Percentiles rank a stretch among this genome's conserved stretches.
Evolutionary conservation across 2,888 invertebrate genomes (phyloP).

Genomic region (Eupithecia subfuscata): DNA sequence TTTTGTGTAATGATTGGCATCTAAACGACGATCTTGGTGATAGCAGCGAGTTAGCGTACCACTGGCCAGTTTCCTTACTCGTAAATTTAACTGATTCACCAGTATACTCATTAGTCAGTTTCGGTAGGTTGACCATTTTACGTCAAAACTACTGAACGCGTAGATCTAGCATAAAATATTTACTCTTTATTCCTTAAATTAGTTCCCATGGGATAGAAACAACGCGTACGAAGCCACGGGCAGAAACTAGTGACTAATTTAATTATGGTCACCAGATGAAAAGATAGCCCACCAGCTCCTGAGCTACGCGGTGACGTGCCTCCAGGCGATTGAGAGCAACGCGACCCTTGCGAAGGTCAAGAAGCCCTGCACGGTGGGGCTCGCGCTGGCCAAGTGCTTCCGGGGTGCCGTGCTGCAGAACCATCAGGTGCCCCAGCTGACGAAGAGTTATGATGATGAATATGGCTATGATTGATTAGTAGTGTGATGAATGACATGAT

Average conservation of each 20-base stretch:
- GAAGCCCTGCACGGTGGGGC: conserved; percentile 36
- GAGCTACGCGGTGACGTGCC: conserved; percentile 27
- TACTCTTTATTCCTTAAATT: no score
- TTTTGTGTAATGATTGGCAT: no score
- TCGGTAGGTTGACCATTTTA: no score
- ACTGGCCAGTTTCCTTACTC: no score
- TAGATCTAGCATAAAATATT: no score
- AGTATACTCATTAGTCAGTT: no score
- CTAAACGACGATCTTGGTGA: no score
- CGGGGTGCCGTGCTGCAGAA: conserved; percentile 42
- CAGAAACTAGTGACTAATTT: background rate
- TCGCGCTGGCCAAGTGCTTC: conserved; percentile 54
- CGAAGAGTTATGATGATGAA: background rate
- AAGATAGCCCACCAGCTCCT: conserved; percentile 41
- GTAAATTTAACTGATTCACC: no score
- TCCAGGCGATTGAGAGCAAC: background rate
- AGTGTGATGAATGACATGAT: background rate
- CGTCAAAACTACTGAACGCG: no score
- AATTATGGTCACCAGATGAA: conserved; percentile 46
- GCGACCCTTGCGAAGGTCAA: background rate
- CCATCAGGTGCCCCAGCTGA: conserved; percentile 38
- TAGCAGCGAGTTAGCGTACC: no score
- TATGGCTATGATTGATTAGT: background rate
- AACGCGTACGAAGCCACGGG: no score
- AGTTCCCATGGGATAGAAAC: no score